These are phyloP conservation scores for Himantopus leucocephalus DNA, from an alignment of 2,113 vertebrate species.

Conservation along the genomic window DNA sequence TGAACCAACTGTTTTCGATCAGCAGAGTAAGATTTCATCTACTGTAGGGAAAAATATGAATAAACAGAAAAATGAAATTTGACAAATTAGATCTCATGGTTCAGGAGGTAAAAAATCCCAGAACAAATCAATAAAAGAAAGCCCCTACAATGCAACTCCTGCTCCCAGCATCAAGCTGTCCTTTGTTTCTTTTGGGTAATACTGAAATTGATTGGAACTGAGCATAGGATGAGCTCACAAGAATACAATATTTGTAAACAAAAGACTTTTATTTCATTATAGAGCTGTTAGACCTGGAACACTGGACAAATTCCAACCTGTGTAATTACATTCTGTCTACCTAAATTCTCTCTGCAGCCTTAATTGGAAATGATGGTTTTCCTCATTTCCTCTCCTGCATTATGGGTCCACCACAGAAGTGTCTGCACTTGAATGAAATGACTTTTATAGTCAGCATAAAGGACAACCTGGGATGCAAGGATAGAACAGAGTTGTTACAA, in stretches of 20 bases:
- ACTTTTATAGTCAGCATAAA: neutral
- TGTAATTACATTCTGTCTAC: constrained; percentile 15
- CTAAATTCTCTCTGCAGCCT: constrained; percentile 1
- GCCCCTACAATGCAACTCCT: neutral
- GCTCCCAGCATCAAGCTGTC: neutral
- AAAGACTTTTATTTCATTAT: constrained; percentile 52
- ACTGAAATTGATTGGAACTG: neutral
- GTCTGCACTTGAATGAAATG: neutral
- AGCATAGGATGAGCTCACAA: neutral
- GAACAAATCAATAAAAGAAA: neutral
- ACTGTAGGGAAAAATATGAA: neutral
- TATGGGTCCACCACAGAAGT: neutral
- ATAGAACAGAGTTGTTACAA: neutral
- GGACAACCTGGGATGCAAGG: neutral
- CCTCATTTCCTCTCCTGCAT: constrained; percentile 24
- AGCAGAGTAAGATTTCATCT: neutral
- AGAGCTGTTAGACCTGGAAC: constrained; percentile 35
- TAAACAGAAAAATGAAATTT: neutral
- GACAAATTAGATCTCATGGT: neutral
- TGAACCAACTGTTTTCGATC: neutral
- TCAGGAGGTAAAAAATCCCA: neutral
- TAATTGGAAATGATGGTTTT: constrained; percentile 9
- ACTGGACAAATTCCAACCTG: constrained; percentile 16
- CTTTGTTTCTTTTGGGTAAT: neutral
- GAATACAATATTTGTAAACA: constrained; percentile 41